phyloP scores from a whole-genome alignment of 1,140 invertebrate genomes.

The Cydia splendana region DNA sequence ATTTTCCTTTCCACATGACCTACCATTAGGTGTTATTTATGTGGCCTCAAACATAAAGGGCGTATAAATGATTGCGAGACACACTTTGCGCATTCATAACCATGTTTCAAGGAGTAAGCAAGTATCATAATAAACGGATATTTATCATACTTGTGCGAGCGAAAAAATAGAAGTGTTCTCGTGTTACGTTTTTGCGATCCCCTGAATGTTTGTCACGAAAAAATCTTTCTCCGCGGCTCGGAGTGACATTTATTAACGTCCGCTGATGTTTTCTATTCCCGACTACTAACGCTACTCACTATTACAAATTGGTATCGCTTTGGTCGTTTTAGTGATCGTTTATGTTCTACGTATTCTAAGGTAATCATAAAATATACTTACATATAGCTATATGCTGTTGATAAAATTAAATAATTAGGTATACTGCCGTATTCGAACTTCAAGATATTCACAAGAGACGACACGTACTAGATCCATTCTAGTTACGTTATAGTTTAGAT shows the following conservation, averaged over 20 bases:
- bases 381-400: too few species aligned
- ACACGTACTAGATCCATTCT: too few species aligned
- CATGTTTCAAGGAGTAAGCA: slow-evolving; percentile 30
- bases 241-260: slow-evolving; percentile 25
- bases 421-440: too few species aligned
- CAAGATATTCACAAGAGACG: too few species aligned
- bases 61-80: slow-evolving; percentile 31
- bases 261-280: slow-evolving; percentile 21
- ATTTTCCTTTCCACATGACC: slow-evolving; percentile 23
- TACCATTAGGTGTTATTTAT: slow-evolving; percentile 30
- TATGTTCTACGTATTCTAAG: background rate
- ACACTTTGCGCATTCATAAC: slow-evolving; percentile 30
- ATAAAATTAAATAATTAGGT: too few species aligned
- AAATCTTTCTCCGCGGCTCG: slow-evolving; percentile 21
- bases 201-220: slow-evolving; percentile 25
- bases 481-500: too few species aligned
- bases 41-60: slow-evolving; percentile 25
- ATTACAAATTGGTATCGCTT: slow-evolving; percentile 27
- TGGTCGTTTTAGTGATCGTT: slow-evolving; percentile 1
- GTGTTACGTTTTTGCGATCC: slow-evolving; percentile 17
- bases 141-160: slow-evolving; percentile 28
- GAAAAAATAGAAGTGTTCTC: slow-evolving; percentile 30
- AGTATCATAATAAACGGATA: slow-evolving; percentile 32
- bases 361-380: too few species aligned
- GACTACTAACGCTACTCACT: slow-evolving; percentile 11